phyloP scores from a whole-genome alignment of 2,113 vertebrate species.

The Falco punctatus region DNA sequence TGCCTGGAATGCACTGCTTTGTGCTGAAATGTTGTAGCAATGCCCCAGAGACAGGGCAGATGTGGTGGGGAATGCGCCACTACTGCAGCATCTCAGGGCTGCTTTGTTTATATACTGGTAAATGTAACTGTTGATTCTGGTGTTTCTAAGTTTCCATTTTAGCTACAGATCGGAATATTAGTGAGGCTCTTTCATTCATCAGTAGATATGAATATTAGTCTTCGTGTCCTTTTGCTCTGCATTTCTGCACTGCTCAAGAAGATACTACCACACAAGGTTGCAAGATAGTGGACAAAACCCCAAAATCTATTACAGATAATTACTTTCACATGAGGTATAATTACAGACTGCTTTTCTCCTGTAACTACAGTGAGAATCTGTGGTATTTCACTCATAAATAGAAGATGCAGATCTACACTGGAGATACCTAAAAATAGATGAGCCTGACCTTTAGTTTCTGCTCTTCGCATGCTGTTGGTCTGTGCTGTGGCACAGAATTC shows the following conservation, averaged over 20 bases:
- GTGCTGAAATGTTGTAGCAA: neutral
- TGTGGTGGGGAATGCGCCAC: neutral
- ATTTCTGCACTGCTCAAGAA: neutral
- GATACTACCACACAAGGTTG: neutral
- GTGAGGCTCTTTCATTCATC: neutral
- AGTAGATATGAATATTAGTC: neutral
- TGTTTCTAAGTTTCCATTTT: neutral
- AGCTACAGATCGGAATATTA: neutral
- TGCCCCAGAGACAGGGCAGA: neutral
- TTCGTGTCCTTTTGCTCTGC: neutral
- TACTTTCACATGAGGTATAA: neutral
- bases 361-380: neutral
- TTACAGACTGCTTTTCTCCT: neutral
- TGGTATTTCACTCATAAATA: rapidly evolving
- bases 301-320: neutral
- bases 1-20: neutral
- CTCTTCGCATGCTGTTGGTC: neutral
- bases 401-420: neutral
- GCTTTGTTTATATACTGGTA: neutral
- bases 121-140: neutral
- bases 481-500: neutral
- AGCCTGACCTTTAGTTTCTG: neutral
- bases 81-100: rapidly evolving
- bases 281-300: neutral
- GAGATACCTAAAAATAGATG: neutral